Conservation (phyloP, 2,888 invertebrate species). For the Troilus luridus region DNA sequence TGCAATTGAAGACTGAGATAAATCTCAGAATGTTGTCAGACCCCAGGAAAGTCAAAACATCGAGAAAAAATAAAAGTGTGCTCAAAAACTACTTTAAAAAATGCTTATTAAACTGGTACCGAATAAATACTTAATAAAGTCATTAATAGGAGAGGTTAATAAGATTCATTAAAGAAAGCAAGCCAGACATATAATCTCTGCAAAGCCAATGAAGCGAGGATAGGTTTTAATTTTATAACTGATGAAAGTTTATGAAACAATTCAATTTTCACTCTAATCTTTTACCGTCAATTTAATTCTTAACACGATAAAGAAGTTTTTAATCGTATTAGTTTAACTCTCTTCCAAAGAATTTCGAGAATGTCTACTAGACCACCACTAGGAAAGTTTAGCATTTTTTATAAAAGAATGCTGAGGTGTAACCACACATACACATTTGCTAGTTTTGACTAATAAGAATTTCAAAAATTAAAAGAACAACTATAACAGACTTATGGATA, state of each 20-base stretch:
- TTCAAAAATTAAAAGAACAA: background rate
- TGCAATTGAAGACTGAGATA: too few species aligned
- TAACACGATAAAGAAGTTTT: background rate
- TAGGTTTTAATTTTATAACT: background rate
- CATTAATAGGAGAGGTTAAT: background rate
- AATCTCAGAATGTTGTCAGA: too few species aligned
- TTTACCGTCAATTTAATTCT: background rate
- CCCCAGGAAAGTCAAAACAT: too few species aligned
- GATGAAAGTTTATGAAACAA: background rate
- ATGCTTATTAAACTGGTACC: too few species aligned
- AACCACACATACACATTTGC: too few species aligned
- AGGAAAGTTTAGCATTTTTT: background rate
- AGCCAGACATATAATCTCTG: background rate
- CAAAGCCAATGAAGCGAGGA: background rate
- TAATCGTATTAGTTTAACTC: too few species aligned
- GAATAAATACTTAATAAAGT: too few species aligned
- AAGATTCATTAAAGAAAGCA: background rate
- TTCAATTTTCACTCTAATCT: background rate
- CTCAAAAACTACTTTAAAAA: too few species aligned
- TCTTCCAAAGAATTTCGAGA: too few species aligned
- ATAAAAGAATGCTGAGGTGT: background rate
- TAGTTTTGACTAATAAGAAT: background rate
- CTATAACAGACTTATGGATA: too few species aligned
- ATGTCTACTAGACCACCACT: too few species aligned
- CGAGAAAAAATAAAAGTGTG: too few species aligned